Percentiles rank a stretch among this genome's conserved stretches.
Conservation (phyloP, 2,888 invertebrate genomes). For the Aelia acuminata region DNA sequence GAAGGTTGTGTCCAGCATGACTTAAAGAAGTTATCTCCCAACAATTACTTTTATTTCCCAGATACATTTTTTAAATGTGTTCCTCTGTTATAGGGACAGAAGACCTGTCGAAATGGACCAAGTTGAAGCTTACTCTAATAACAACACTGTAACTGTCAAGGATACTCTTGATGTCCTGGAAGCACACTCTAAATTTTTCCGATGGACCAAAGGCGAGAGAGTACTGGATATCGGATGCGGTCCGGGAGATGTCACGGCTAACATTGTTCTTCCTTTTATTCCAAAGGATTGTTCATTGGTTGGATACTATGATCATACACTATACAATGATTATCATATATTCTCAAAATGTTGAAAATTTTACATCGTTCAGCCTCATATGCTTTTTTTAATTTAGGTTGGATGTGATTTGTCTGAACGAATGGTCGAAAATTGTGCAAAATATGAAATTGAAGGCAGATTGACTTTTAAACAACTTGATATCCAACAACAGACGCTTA, state of each 20-base stretch:
- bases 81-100: not conserved
- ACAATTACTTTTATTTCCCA: not conserved
- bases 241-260: slow-evolving; percentile 68
- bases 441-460: not conserved
- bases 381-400: not conserved
- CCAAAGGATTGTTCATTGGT: slow-evolving; percentile 68
- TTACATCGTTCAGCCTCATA: not conserved
- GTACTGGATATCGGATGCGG: slow-evolving; percentile 70
- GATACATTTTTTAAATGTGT: not conserved
- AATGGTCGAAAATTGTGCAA: not conserved
- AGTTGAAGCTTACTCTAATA: not conserved
- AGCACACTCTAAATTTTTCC: slow-evolving; percentile 67
- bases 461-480: not conserved
- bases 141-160: not conserved
- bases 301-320: not conserved
- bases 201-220: slow-evolving; percentile 73
- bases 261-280: slow-evolving; percentile 75
- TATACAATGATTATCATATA: not conserved
- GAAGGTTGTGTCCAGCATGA: no score
- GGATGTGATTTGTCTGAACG: not conserved
- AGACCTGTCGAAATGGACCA: not conserved
- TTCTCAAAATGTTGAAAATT: not conserved
- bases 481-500: not conserved
- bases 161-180: not conserved
- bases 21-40: no score